Evolutionary conservation across 37 sponge, comb jelly and placozoan species (phyloP).

Genomic region (Spongilla lacustris): DNA sequence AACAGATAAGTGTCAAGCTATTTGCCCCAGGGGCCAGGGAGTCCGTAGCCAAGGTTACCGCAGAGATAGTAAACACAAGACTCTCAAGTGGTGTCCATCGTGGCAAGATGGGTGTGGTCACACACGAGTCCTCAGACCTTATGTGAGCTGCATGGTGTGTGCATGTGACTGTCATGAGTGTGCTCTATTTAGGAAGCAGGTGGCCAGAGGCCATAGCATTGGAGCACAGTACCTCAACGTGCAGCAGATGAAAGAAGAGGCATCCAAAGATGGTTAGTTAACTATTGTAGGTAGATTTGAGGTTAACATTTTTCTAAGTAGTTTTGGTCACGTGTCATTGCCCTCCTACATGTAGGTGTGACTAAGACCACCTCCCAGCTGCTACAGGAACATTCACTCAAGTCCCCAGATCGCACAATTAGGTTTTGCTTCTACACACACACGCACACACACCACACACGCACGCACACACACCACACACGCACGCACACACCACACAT

Average conservation of each 20-base stretch:
- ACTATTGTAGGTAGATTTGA: not conserved
- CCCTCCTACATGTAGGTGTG: not conserved
- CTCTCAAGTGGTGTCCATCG: not conserved
- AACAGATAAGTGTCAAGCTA: constrained; percentile 7
- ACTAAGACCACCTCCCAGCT: constrained; percentile 12
- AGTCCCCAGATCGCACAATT: not conserved
- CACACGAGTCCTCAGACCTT: constrained; percentile 22
- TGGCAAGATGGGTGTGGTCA: constrained; percentile 9
- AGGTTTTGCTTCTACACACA: too few species aligned
- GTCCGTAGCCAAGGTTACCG: constrained; percentile 2
- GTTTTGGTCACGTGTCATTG: too few species aligned
- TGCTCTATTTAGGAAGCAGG: constrained; percentile 36
- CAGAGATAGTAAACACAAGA: not conserved
- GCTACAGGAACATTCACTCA: not conserved
- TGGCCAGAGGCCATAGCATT: constrained; percentile 24
- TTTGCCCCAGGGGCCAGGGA: constrained; percentile 62
- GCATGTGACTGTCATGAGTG: not conserved
- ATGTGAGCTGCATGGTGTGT: constrained; percentile 28
- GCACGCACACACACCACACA: constrained; percentile 47
- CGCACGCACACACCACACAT: too few species aligned
- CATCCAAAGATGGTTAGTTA: not conserved
- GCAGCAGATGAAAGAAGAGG: constrained; percentile 12
- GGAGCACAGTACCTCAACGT: constrained; percentile 43
- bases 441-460: too few species aligned
- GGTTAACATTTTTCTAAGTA: too few species aligned